A percentile compares a stretch with the other conserved stretches of the same genome.
These are phyloP conservation scores for Akabosia matsudoensis DNA, from an alignment of 1,140 invertebrate genomes.

Conservation along the genomic window DNA sequence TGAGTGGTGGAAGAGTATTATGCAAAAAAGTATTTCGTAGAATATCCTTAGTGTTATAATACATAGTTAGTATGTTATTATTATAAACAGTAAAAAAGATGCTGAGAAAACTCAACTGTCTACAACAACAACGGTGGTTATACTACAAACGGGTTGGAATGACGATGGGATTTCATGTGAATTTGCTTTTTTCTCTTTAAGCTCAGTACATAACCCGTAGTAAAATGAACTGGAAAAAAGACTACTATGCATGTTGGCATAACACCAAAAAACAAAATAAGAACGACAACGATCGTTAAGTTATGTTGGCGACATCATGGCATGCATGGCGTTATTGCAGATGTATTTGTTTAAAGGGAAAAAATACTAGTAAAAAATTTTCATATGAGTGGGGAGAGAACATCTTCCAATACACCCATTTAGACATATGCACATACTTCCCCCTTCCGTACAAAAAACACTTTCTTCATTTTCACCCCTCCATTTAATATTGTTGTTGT, in stretches of 20 bases:
- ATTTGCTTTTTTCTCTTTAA: neutral
- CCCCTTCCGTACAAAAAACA: too few relatives aligned
- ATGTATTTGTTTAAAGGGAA: neutral
- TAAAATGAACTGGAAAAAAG: neutral
- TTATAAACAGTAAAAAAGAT: too few relatives aligned
- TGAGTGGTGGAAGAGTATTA: neutral
- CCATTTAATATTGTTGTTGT: too few relatives aligned
- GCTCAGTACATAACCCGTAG: neutral
- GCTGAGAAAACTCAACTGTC: too few relatives aligned
- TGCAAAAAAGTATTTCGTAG: neutral
- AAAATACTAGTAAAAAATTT: neutral
- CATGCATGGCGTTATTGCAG: neutral
- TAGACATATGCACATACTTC: too few relatives aligned
- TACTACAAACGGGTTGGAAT: too few relatives aligned
- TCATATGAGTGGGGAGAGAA: too few relatives aligned
- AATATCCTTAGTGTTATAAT: neutral
- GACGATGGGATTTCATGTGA: too few relatives aligned
- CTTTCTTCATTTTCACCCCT: too few relatives aligned
- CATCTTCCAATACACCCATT: too few relatives aligned
- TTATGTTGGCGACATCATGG: neutral
- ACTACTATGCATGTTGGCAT: neutral
- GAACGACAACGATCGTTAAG: neutral
- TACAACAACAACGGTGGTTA: too few relatives aligned
- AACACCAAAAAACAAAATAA: neutral
- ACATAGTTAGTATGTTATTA: neutral